Base-by-base conservation (phyloP, 2,888 invertebrate genomes). In the Drosophila vallismaia region DNA sequence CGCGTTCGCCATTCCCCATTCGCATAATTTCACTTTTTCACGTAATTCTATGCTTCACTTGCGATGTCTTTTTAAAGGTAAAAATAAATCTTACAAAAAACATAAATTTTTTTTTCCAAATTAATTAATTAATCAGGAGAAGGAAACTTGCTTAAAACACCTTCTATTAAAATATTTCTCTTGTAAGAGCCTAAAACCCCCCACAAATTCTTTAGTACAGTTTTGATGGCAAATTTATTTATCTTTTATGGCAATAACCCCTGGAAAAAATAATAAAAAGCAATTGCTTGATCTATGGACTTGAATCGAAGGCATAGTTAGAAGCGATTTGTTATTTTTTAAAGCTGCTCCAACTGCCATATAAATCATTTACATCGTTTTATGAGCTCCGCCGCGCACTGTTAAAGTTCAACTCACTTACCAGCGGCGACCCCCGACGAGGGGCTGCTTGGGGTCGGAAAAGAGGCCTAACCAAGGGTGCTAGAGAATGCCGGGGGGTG, bases 31-130 rank as follows among this genome's bases (percentile, higher is more conserved):
- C 83, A 88, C 83, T 84, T 84, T 71, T 84, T 86, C 88, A 86
- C 81, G 86, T 84, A 88, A 84, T 84, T 88, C 83, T 84, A 84
- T 75, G 86, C 81, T 86, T 84, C 84, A 86, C 84, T 86, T 88
- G 82, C 84, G 64, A 45, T 74, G 38, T 3, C 56, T 2, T 40
- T 3, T 19, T 14, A 51, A 63, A 74, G 51, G 52, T 76, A 85
- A 71, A 64, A 58, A 62, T 64, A 80, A 88, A 80, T 84, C 76
- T 74, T 79, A 74, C 64, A 83, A 77, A 36, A 36, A 36, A n/a
- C n/a, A 36, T 36, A 12, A 4, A 28, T 19, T 2, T 19, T 19
- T 19, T 14, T 19, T 19, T 19, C 1, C 19, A 19, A 19, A 19
- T 19, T 19, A 19, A 19, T 19, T 19, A 19, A 19, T 19, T 19